Conservation (phyloP, 1,140 invertebrate genomes). For the Pinna nobilis region DNA sequence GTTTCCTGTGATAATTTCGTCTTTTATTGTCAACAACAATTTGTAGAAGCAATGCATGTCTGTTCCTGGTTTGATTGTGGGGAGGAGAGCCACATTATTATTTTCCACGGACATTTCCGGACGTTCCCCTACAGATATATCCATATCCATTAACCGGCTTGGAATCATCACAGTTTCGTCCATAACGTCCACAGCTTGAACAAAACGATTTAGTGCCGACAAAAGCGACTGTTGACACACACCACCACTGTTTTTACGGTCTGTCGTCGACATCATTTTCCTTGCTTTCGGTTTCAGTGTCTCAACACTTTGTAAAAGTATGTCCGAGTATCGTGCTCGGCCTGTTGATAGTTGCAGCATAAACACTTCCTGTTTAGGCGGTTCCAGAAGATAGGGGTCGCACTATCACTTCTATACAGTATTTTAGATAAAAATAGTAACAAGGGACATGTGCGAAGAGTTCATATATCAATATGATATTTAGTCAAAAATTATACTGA, state of each 20-base stretch:
- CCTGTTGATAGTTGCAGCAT: too few species aligned
- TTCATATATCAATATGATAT: too few species aligned
- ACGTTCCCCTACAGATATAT: slow-evolving; percentile 30
- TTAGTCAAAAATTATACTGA: too few species aligned
- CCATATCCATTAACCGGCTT: slow-evolving; percentile 59
- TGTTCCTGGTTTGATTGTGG: slow-evolving; percentile 36
- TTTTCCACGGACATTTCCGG: slow-evolving; percentile 47
- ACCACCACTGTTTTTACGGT: neutral
- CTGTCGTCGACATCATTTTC: neutral
- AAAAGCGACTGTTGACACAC: slow-evolving; percentile 41
- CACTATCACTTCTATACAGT: too few species aligned
- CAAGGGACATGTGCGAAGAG: too few species aligned
- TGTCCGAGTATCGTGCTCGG: too few species aligned
- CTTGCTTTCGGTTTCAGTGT: neutral
- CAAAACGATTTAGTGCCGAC: slow-evolving; percentile 58
- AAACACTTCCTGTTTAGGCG: too few species aligned
- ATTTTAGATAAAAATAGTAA: too few species aligned
- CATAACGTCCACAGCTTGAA: slow-evolving; percentile 60
- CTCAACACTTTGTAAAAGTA: too few species aligned
- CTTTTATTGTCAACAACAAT: slow-evolving; percentile 56
- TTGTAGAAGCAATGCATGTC: slow-evolving; percentile 61
- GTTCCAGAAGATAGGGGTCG: too few species aligned
- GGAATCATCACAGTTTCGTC: slow-evolving; percentile 66
- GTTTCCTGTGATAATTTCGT: slow-evolving; percentile 54
- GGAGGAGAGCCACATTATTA: slow-evolving; percentile 48